Evolutionary conservation across 2,888 invertebrate species (phyloP).

Genomic region (Parasteatoda lunata): DNA sequence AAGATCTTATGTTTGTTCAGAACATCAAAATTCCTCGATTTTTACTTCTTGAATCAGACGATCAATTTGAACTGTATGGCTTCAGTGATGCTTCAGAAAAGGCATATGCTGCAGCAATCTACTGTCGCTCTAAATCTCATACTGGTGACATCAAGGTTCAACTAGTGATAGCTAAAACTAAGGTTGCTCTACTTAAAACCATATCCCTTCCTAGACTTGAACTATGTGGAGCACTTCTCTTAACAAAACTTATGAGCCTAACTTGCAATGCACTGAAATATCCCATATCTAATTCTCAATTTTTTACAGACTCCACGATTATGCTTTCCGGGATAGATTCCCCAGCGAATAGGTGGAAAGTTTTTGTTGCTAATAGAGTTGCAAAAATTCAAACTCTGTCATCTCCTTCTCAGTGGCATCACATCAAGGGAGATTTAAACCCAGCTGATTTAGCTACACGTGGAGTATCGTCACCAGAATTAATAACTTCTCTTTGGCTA

Average conservation of each 20-base stretch:
- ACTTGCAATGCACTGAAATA: too few species aligned
- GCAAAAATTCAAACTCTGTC: too few species aligned
- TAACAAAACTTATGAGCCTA: too few species aligned
- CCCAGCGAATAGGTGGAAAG: background rate
- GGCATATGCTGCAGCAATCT: background rate
- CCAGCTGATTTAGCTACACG: too few species aligned
- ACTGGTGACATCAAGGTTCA: background rate
- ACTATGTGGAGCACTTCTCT: too few species aligned
- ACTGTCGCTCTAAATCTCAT: background rate
- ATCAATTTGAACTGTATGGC: background rate
- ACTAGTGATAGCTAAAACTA: background rate
- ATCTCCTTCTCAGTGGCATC: too few species aligned
- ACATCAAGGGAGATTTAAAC: too few species aligned
- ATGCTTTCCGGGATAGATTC: background rate
- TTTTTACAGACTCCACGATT: background rate
- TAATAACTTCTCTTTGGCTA: background rate
- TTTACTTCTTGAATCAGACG: too few species aligned
- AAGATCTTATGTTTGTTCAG: conserved; percentile 11
- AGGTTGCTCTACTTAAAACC: background rate
- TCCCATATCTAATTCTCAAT: background rate
- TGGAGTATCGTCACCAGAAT: background rate
- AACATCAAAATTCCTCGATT: background rate
- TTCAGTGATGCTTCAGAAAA: background rate
- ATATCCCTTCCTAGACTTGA: too few species aligned
- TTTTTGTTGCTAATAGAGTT: background rate